Conservation (phyloP, 2,113 vertebrate genomes). For the Myrmecophaga tridactyla region DNA sequence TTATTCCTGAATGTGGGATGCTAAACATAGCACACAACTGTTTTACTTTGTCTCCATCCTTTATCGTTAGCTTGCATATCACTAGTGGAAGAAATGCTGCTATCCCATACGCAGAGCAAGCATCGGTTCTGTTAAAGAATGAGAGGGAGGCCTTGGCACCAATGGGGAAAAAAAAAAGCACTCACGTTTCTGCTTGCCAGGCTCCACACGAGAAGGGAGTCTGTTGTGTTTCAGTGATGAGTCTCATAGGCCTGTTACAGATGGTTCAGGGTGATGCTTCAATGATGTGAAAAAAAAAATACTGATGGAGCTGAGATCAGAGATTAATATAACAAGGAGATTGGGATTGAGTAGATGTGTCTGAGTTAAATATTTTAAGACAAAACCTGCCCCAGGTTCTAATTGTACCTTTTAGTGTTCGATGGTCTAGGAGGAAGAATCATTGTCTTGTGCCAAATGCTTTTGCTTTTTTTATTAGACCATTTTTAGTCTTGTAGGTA, state of each 20-base stretch:
- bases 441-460: neutral
- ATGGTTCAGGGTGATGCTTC: conserved; percentile 15
- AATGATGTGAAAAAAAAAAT: conserved; percentile 22
- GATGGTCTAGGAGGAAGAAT: neutral
- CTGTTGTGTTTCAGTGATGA: conserved; percentile 34
- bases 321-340: neutral
- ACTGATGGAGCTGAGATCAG: neutral
- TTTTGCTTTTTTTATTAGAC: neutral
- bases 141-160: neutral
- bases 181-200: fast-evolving
- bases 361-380: neutral
- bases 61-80: neutral
- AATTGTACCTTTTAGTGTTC: neutral
- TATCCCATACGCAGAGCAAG: neutral
- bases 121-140: neutral
- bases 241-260: conserved; percentile 34
- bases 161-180: neutral
- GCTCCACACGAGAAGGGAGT: neutral
- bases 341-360: neutral
- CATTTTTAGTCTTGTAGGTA: neutral
- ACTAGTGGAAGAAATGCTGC: neutral
- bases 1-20: neutral
- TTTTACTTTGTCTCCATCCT: neutral
- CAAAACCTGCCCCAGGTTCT: neutral
- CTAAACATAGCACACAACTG: neutral